Conservation (phyloP, 2,888 invertebrate species). For the Folsomia candida region DNA sequence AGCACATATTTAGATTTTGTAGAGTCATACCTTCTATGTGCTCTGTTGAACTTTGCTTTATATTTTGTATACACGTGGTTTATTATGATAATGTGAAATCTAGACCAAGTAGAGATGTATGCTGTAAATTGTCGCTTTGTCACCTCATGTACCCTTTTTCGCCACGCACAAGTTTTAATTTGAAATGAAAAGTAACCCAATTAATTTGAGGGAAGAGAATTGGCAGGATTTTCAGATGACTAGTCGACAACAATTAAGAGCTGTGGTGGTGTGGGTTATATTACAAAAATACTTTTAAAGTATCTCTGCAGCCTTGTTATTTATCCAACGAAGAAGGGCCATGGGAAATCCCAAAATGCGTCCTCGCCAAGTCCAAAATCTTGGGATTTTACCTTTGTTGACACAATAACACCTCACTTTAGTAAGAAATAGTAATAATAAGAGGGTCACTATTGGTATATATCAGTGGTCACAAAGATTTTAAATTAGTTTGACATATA, state of each 20-base stretch:
- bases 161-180: neutral
- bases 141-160: neutral
- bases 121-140: neutral
- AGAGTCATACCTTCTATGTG: neutral
- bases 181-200: neutral
- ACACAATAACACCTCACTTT: neutral
- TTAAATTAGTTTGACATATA: no score
- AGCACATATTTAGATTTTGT: no score
- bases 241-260: neutral
- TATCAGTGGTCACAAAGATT: no score
- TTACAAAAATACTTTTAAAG: no score
- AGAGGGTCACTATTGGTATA: neutral
- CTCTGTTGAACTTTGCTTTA: neutral
- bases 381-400: neutral
- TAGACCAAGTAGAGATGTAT: no score
- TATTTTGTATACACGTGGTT: no score
- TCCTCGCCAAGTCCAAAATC: no score
- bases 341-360: neutral
- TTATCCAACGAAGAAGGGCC: neutral
- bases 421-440: neutral
- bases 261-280: neutral
- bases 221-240: neutral
- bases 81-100: no score
- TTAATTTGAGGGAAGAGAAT: no score
- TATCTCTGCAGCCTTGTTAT: neutral